These are phyloP conservation scores for Perca flavescens DNA, from an alignment of 2,113 vertebrate genomes.

Conservation along the genomic window DNA sequence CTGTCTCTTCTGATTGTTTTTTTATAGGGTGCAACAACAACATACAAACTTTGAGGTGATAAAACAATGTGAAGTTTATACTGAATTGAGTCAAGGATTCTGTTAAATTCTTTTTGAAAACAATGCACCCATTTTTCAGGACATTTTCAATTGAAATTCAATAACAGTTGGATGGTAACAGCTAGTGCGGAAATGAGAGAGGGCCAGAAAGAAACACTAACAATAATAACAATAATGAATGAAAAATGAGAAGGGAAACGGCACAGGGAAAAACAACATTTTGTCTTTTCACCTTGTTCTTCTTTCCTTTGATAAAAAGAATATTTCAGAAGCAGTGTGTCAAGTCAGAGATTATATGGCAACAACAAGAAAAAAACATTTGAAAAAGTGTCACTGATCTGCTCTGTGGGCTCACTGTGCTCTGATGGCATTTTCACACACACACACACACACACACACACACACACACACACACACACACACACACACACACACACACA, in stretches of 20 bases:
- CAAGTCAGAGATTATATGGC: too few relatives aligned
- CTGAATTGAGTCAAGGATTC: background rate
- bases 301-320: background rate
- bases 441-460: background rate
- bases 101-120: background rate
- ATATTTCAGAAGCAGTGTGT: background rate
- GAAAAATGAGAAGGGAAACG: background rate
- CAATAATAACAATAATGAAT: background rate
- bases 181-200: background rate
- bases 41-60: background rate
- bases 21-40: background rate
- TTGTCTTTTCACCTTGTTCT: background rate
- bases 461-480: background rate
- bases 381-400: conserved; percentile 3
- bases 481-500: background rate
- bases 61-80: background rate
- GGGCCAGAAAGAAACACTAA: background rate
- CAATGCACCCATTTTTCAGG: background rate
- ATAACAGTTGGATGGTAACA: background rate
- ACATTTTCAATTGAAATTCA: background rate
- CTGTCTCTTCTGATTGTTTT: too few relatives aligned
- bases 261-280: background rate
- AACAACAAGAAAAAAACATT: conserved; percentile 39
- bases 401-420: background rate
- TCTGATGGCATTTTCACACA: conserved; percentile 21